Evolutionary conservation across 2,888 invertebrate genomes (phyloP).

Genomic region (Onchidella celtica): DNA sequence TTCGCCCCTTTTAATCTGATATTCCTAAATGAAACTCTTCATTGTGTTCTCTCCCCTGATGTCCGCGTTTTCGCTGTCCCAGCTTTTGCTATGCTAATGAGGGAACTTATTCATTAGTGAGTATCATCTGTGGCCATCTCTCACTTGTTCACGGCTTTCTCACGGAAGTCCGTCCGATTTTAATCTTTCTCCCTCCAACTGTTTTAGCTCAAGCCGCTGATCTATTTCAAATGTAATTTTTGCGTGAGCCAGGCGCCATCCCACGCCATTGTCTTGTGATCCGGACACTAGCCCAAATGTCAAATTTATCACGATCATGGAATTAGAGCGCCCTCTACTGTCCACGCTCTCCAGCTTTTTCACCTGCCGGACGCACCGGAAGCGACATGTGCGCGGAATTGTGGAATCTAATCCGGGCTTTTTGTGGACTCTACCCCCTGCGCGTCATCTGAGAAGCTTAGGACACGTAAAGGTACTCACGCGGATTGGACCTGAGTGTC

Average conservation of each 20-base stretch:
- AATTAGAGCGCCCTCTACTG: conserved; percentile 33
- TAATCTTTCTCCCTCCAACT: too few relatives aligned
- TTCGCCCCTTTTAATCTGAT: too few relatives aligned
- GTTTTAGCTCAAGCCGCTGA: too few relatives aligned
- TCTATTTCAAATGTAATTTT: not conserved
- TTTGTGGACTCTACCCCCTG: not conserved
- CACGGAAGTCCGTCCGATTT: too few relatives aligned
- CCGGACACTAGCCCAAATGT: not conserved
- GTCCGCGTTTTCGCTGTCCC: too few relatives aligned
- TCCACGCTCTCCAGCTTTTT: conserved; percentile 5
- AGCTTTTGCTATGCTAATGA: too few relatives aligned
- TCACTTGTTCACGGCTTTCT: too few relatives aligned
- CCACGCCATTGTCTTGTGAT: not conserved
- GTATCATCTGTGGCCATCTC: too few relatives aligned
- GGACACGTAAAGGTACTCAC: conserved; percentile 20
- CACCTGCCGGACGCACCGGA: conserved; percentile 44
- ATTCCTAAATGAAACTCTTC: too few relatives aligned
- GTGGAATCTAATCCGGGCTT: conserved; percentile 16
- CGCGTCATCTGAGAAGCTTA: not conserved
- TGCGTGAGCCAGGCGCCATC: not conserved
- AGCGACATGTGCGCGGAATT: conserved; percentile 35
- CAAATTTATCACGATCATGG: conserved; percentile 30
- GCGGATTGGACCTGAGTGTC: conserved; percentile 12
- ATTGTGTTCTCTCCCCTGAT: too few relatives aligned
- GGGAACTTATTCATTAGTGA: too few relatives aligned